These are phyloP conservation scores for Rhyacophila evoluta DNA, from an alignment of 2,888 invertebrate genomes.

Conservation along the genomic window DNA sequence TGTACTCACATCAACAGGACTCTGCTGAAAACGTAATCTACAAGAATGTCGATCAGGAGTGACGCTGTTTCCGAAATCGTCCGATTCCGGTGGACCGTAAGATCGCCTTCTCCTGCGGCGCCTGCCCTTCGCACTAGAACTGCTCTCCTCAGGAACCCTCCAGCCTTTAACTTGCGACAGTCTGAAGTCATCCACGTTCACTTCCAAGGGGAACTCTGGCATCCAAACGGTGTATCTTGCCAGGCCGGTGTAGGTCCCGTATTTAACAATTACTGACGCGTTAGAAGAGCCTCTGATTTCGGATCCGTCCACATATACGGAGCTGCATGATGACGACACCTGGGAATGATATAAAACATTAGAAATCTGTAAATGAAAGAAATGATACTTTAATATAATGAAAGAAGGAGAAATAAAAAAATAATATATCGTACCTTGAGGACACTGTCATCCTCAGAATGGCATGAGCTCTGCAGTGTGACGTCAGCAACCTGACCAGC, in stretches of 20 bases:
- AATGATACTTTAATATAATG: too few relatives aligned
- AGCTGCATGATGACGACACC: slow-evolving; percentile 96
- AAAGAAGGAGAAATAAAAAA: too few relatives aligned
- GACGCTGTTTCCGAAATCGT: slow-evolving; percentile 76
- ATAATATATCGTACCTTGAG: slow-evolving; percentile 79
- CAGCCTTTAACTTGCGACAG: slow-evolving; percentile 87
- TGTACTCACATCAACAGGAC: slow-evolving; percentile 81
- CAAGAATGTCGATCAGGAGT: slow-evolving; percentile 76
- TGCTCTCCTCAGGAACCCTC: slow-evolving; percentile 86
- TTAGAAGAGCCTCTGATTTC: slow-evolving; percentile 95
- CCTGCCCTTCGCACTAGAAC: slow-evolving; percentile 66
- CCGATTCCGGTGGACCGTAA: slow-evolving; percentile 63
- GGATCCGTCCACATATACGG: slow-evolving; percentile 95
- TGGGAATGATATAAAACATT: slow-evolving; percentile 60
- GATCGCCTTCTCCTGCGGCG: slow-evolving; percentile 70
- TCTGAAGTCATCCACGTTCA: slow-evolving; percentile 88
- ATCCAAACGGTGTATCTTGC: slow-evolving; percentile 96
- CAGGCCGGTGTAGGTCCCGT: slow-evolving; percentile 89
- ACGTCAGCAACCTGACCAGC: slow-evolving; percentile 96
- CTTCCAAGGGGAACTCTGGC: slow-evolving; percentile 93
- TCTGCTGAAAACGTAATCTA: slow-evolving; percentile 90
- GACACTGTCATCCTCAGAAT: slow-evolving; percentile 95
- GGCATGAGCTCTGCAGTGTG: slow-evolving; percentile 93
- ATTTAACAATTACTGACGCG: slow-evolving; percentile 92
- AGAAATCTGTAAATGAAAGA: too few relatives aligned